Evolutionary conservation across 2,888 invertebrate genomes (phyloP).

Genomic region (Heliconius ismenius): DNA sequence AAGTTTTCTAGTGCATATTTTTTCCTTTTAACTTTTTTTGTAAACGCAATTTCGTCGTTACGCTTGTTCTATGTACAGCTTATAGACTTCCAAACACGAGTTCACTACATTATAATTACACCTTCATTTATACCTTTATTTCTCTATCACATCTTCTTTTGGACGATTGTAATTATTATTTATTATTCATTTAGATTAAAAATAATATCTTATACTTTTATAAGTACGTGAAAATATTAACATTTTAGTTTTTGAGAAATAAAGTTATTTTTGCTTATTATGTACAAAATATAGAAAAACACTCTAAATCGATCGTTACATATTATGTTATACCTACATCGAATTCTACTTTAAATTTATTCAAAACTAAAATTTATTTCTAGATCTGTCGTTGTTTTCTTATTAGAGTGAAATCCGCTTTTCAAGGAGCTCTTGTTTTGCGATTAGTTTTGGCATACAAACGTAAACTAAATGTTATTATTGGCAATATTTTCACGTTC

Average conservation of each 20-base stretch:
- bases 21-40: constrained; percentile 6
- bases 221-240: background rate
- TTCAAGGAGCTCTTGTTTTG: constrained; percentile 40
- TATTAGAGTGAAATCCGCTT: constrained; percentile 39
- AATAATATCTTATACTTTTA: background rate
- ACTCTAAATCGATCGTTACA: background rate
- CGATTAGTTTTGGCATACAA: constrained; percentile 41
- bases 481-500: constrained; percentile 43
- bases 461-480: constrained; percentile 44
- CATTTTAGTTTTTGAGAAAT: background rate
- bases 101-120: constrained; percentile 21
- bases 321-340: background rate
- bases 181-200: background rate
- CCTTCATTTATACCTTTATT: background rate
- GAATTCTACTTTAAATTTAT: constrained; percentile 1
- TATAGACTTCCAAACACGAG: constrained; percentile 37
- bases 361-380: constrained; percentile 30
- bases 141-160: constrained; percentile 18
- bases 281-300: background rate
- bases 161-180: constrained; percentile 18
- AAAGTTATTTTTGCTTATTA: background rate
- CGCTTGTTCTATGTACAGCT: constrained; percentile 23
- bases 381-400: constrained; percentile 42
- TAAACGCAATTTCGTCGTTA: background rate
- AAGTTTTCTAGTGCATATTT: background rate